phyloP scores from a whole-genome alignment of 2,797 vertebrate species.

The Neostethus bicornis region DNA sequence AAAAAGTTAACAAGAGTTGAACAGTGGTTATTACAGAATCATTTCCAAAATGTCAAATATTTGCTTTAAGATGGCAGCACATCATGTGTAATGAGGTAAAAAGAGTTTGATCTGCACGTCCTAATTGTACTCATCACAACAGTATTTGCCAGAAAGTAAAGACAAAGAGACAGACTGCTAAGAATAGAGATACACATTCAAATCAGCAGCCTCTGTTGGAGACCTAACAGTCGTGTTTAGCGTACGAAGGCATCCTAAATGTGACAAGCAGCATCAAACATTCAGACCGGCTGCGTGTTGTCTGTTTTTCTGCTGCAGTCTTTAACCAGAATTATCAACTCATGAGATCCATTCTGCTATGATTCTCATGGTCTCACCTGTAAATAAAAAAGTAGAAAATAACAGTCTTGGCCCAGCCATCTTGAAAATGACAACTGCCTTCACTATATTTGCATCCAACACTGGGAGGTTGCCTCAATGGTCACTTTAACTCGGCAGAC shows the following conservation, averaged over 20 bases:
- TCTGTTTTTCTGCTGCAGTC: slow-evolving; percentile 12
- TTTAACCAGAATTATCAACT: slow-evolving; percentile 19
- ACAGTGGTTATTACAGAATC: background rate
- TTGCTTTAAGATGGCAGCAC: slow-evolving; percentile 20
- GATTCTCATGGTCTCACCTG: slow-evolving; percentile 73
- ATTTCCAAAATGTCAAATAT: slow-evolving; percentile 35
- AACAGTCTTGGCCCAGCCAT: slow-evolving; percentile 63
- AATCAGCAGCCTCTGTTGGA: slow-evolving; percentile 62
- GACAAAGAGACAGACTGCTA: slow-evolving; percentile 48
- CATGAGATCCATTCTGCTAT: slow-evolving; percentile 49
- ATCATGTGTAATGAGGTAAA: slow-evolving; percentile 31
- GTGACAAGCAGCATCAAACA: slow-evolving; percentile 46
- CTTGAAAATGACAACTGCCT: slow-evolving; percentile 65
- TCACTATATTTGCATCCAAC: slow-evolving; percentile 29
- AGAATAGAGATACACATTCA: slow-evolving; percentile 72
- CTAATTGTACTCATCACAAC: slow-evolving; percentile 44
- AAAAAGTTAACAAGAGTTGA: background rate
- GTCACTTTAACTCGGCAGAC: slow-evolving; percentile 38
- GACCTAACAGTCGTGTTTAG: slow-evolving; percentile 75
- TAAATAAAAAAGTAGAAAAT: slow-evolving; percentile 78
- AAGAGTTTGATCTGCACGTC: slow-evolving; percentile 17
- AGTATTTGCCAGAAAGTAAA: slow-evolving; percentile 58
- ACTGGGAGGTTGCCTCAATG: slow-evolving; percentile 30
- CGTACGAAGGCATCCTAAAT: slow-evolving; percentile 64
- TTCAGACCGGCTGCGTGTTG: slow-evolving; percentile 28